Conservation (phyloP, 2,797 vertebrate species). For the Furcifer pardalis region DNA sequence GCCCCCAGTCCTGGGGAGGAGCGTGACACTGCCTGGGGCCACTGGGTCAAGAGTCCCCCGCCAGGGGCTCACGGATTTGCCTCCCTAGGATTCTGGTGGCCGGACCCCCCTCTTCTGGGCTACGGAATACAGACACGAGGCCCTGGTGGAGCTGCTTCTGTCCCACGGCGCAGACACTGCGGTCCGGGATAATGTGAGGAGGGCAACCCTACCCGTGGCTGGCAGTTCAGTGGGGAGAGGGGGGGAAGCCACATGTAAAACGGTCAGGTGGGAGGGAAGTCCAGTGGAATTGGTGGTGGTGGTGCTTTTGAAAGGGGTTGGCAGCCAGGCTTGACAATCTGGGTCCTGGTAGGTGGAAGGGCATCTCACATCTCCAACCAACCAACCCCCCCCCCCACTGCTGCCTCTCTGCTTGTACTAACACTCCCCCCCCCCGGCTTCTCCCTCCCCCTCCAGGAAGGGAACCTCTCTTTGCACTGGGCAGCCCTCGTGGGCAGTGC, state of each 20-base stretch:
- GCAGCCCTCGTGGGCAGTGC: background rate
- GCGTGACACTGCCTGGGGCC: background rate
- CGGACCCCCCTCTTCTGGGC: constrained; percentile 21
- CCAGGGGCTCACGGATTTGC: too few species aligned
- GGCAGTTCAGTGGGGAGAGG: too few species aligned
- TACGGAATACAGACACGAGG: background rate
- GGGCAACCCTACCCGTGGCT: too few species aligned
- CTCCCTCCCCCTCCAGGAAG: background rate
- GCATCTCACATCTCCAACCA: background rate
- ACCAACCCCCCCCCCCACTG: too few species aligned
- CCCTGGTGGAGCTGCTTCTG: constrained; percentile 11
- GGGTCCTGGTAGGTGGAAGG: too few species aligned
- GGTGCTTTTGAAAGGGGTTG: background rate
- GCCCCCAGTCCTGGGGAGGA: too few species aligned
- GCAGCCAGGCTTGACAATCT: too few species aligned
- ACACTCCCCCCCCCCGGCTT: too few species aligned
- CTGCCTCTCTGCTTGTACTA: too few species aligned
- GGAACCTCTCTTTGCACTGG: constrained; percentile 12
- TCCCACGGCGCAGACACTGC: background rate
- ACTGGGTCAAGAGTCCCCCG: background rate
- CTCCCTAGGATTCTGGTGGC: background rate
- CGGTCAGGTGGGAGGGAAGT: too few species aligned
- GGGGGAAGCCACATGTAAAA: background rate
- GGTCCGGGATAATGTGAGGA: background rate
- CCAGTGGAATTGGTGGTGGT: background rate